These are phyloP conservation scores for Galemys pyrenaicus DNA, from an alignment of 2,113 vertebrate genomes.

Conservation along the genomic window DNA sequence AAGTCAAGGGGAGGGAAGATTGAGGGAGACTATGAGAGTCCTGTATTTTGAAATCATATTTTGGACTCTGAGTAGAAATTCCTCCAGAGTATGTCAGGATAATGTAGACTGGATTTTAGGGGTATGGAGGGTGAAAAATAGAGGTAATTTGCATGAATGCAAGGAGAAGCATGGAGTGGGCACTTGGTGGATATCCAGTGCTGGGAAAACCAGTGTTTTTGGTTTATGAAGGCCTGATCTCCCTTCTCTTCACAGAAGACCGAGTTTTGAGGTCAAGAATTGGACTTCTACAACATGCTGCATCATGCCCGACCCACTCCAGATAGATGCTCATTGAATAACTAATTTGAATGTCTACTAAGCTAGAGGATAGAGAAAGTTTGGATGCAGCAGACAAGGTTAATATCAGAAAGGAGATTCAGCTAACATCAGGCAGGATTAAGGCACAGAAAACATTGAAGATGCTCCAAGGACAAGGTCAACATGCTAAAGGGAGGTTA, in stretches of 20 bases:
- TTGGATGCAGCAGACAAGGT: too few species aligned
- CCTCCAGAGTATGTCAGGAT: not conserved
- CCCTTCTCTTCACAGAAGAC: not conserved
- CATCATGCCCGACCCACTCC: not conserved
- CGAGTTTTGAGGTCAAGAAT: not conserved
- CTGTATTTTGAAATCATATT: not conserved
- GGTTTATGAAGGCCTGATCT: not conserved
- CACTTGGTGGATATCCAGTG: too few species aligned
- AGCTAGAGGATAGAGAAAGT: not conserved
- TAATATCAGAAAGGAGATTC: not conserved
- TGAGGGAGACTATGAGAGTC: not conserved
- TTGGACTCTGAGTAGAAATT: not conserved
- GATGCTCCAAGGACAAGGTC: not conserved
- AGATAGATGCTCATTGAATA: not conserved
- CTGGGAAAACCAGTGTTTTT: not conserved
- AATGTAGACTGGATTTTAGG: not conserved
- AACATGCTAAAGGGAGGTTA: accelerated
- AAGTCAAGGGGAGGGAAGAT: not conserved
- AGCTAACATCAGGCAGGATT: not conserved
- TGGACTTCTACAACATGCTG: not conserved
- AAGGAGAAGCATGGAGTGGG: not conserved
- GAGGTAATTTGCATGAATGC: not conserved
- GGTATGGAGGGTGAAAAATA: not conserved
- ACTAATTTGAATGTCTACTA: not conserved
- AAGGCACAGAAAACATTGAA: not conserved